Base-by-base conservation (phyloP, 2,888 invertebrate species). In the Tromatobia lineatoria region DNA sequence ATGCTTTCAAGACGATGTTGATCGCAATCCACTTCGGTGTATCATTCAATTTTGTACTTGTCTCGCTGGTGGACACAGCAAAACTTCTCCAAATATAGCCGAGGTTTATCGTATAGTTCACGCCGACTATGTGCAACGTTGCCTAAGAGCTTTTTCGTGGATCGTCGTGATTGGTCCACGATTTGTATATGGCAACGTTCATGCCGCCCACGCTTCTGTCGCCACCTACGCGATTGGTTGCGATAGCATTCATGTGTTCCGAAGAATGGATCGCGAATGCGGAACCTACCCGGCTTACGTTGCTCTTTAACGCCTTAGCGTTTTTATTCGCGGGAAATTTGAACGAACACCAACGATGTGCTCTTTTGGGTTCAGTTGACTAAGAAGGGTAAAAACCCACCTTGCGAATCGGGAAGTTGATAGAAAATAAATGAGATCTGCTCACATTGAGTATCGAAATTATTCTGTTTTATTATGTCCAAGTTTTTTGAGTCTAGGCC, bases 141-240 rank as follows among this genome's bases (percentile, higher is more conserved):
- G 75, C 70, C 20, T 42, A n/a, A 23, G 66, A 80, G 73, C 77
- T 85, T 90, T 89, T 90, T 93, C 93, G 93, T 93, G 93, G 92
- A 92, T 85, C 86, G 69, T 88, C 82, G 80, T 86, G 86, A 93
- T 93, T 93, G 92, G 93, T 91, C 89, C 90, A 88, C 90, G 90
- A 86, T 83, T 70, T 25, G 61, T 45, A 54, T 34, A 83, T 47
- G 57, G 70, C 71, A 42, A 70, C 47, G 66, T 6, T 20, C 15
- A 18, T 13, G 3, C n/a, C 61, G 61, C 61, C 61, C 34, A 61
- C 61, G 34, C 61, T 1, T 1, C 61, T 25, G 34, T 8, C 34
- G n/a, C 34, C 34, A 61, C 34, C 61, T 34, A 25, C 57, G 57
- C 57, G 57, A 57, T 57, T 57, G 23, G 23, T 6, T 54, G n/a